A percentile compares a stretch with the other conserved stretches of the same genome.
Evolutionary conservation across 2,797 vertebrate species (phyloP).

Genomic region (Clarias laeviceps): DNA sequence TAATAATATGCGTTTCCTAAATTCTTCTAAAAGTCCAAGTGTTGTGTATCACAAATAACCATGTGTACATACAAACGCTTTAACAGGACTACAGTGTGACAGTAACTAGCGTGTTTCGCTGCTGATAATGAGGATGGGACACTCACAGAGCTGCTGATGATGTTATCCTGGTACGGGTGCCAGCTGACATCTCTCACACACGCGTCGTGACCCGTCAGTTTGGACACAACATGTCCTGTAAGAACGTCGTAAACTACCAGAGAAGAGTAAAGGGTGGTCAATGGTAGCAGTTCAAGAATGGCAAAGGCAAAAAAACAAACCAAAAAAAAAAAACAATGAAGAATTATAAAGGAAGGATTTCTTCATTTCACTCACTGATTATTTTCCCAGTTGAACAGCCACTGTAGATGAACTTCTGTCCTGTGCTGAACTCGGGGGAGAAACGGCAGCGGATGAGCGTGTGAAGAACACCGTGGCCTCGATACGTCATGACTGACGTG

Average conservation of each 20-base stretch:
- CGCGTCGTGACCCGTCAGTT: slow-evolving; percentile 83
- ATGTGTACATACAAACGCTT: neutral
- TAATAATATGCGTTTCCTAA: too few species aligned
- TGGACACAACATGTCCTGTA: slow-evolving; percentile 81
- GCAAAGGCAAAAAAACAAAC: too few species aligned
- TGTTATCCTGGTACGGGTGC: slow-evolving; percentile 87
- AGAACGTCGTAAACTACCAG: slow-evolving; percentile 86
- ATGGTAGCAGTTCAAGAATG: neutral
- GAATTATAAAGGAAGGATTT: neutral
- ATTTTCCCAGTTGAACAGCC: slow-evolving; percentile 90
- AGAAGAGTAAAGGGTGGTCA: neutral
- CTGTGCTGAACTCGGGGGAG: slow-evolving; percentile 86
- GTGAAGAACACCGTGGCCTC: slow-evolving; percentile 89
- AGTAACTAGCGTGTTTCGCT: neutral
- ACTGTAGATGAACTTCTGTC: slow-evolving; percentile 88
- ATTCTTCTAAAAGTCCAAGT: neutral
- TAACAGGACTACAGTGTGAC: neutral
- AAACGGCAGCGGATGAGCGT: slow-evolving; percentile 91
- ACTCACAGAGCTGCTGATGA: slow-evolving; percentile 92
- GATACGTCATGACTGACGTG: slow-evolving; percentile 92
- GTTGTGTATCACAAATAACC: neutral
- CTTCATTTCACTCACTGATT: slow-evolving; percentile 74
- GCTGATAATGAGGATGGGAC: neutral
- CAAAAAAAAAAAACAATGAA: too few species aligned
- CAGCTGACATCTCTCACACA: slow-evolving; percentile 91